These are phyloP conservation scores for Crocuta crocuta DNA, from an alignment of 2,113 vertebrate genomes.

Conservation along the genomic window DNA sequence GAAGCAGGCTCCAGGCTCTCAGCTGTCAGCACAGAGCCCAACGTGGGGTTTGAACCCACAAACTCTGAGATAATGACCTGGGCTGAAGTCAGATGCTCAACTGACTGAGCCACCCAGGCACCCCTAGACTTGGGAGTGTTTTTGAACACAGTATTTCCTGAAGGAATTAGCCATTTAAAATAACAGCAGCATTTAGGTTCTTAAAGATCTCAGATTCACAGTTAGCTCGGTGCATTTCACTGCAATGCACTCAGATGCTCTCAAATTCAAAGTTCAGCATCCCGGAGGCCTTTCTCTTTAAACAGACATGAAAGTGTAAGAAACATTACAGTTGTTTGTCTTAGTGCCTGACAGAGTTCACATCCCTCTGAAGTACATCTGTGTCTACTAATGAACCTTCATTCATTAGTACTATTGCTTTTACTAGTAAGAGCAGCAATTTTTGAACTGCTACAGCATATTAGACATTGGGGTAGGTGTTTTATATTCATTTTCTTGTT, in stretches of 20 bases:
- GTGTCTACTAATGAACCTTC: not conserved
- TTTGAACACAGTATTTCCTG: conserved; percentile 28
- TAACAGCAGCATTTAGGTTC: not conserved
- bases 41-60: no score
- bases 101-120: no score
- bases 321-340: not conserved
- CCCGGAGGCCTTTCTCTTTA: not conserved
- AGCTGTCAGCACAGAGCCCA: no score
- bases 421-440: not conserved
- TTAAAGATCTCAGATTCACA: conserved; percentile 36
- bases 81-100: no score
- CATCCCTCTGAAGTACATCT: not conserved
- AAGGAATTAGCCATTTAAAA: conserved; percentile 14
- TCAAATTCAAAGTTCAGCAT: conserved; percentile 6
- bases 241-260: not conserved
- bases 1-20: no score
- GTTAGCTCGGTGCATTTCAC: conserved; percentile 34
- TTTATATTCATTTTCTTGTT: not conserved
- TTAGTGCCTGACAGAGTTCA: not conserved
- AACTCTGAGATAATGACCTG: no score
- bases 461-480: not conserved
- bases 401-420: not conserved
- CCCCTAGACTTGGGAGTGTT: not conserved
- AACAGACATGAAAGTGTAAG: not conserved
- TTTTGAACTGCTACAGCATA: not conserved